Evolutionary conservation across 2,888 invertebrate genomes (phyloP), one percentile per base, ranked within the genome.

Genomic region (Megastigmus dorsalis): DNA sequence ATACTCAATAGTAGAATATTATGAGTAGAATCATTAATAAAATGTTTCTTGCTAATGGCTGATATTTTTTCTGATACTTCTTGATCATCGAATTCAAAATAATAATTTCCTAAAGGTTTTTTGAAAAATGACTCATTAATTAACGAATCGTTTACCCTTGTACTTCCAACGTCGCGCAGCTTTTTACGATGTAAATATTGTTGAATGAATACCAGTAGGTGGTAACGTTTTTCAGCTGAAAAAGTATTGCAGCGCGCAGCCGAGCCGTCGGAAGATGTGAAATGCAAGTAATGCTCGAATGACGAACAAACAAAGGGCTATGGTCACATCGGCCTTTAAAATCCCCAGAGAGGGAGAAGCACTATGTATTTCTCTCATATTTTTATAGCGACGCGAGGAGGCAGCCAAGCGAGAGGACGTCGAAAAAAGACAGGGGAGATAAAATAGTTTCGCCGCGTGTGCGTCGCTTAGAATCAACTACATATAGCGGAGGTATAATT

Each of bases 281-380:
- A 52, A 23, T 13, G 36, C 45, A 62, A 68, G 62, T 66, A 74
- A 60, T 20, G 33, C 30, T 48, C 69, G 28, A 62, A 60, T 73
- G 36, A 67, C 67, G 52, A 48, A 54, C 54, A 60, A 73, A 73
- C 48, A 41, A 43, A 54, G 33, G 13, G 18, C 15, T 45, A 59
- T 33, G 66, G 5, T 41, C 20, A 41, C 38, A 28, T 30, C 59
- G 59, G 38, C 26, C 30, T 62, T 62, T 70, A 55, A 63, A 63
- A 63, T n/a, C 7, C 43, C 45, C 26, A 15, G 28, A 52, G 41
- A n/a, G 28, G 57, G 13, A 57, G 9, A 72, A 52, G 20, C 13
- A 26, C 43, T 33, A 30, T 9, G n/a, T 38, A 48, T 73, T 66
- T 72, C 36, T 59, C 33, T 65, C 33, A 30, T 55, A 62, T 67